Evolutionary conservation across 1,140 invertebrate species (phyloP), one percentile per base, ranked within the genome.

Genomic region (Atta colombica): DNA sequence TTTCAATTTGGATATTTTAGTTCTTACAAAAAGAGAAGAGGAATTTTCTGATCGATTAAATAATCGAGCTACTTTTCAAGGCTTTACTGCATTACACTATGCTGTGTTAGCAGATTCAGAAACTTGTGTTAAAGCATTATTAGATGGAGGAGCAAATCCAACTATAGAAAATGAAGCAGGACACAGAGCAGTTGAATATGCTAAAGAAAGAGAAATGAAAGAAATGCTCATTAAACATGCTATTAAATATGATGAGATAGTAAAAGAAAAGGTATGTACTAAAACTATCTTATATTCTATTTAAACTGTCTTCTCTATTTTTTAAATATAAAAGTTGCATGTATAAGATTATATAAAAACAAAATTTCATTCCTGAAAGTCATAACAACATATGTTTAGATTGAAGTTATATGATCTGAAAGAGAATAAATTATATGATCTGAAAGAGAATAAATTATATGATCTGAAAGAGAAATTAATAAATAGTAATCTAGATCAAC

Each of bases 1-100:
- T 72, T 74, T 60, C 18, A 25, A 72, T 39, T 65, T 25, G 12
- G 63, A 87, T 85, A 85, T 88, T 94, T 93, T 65, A 97, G 97
- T 98, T 16, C 92, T 97, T 69, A 94, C 96, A 77, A 96, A 95
- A 45, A 95, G 98, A 81, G 98, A 98, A 92, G 97, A 98, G 63
- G 97, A 98, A 93, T 99, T 99, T 94, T 97, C 96, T 90, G 96
- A 97, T 88, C 93, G 96, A 35, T 96, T 99, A 81, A 98, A 97
- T 91, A 97, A 96, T 86, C 96, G 96, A 91, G 98, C 97, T 0
- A 97, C 96, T 12, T 99, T 98, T 93, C 96, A 97, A 86, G 98
- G 98, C 25, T 99, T 98, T 94, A 99, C 98, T 74, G 97, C 98
- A 63, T 96, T 99, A 61, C 98, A 99, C 94, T 99, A 99, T 96